Evolutionary conservation across 2,888 invertebrate species (phyloP).

Genomic region (Trypoxylon attenuatum): DNA sequence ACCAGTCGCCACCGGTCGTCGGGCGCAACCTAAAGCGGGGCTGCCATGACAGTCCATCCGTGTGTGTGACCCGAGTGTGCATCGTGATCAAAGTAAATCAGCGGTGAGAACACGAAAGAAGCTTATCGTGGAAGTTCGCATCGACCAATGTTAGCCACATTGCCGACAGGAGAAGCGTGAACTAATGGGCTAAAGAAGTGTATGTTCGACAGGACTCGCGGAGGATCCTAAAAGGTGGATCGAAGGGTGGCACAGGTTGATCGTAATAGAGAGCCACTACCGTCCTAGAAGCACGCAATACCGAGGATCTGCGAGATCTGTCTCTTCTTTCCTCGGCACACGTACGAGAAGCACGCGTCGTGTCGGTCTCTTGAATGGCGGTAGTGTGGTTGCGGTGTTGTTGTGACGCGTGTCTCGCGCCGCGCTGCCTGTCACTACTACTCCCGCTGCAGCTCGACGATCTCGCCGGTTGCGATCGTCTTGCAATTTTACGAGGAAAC

Average conservation of each 20-base stretch:
- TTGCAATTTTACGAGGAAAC: no score
- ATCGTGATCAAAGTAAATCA: slow-evolving; percentile 14
- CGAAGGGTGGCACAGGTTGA: neutral
- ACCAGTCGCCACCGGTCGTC: no score
- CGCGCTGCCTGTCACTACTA: slow-evolving; percentile 58
- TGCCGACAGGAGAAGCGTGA: slow-evolving; percentile 3
- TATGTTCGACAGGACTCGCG: neutral
- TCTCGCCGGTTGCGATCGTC: slow-evolving; percentile 9
- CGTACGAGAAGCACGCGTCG: slow-evolving; percentile 25
- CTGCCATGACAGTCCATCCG: slow-evolving; percentile 62
- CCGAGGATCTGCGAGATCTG: neutral
- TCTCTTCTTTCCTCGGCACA: slow-evolving; percentile 2
- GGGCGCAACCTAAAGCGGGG: slow-evolving; percentile 81
- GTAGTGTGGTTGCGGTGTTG: slow-evolving; percentile 50
- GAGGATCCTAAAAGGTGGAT: slow-evolving; percentile 2
- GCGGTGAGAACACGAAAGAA: slow-evolving; percentile 10
- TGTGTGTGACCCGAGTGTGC: slow-evolving; percentile 47
- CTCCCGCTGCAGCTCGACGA: slow-evolving; percentile 25
- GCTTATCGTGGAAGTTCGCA: slow-evolving; percentile 27
- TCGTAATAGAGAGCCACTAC: neutral
- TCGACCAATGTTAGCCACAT: slow-evolving; percentile 22
- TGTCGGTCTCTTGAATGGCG: slow-evolving; percentile 55
- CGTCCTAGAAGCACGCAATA: no score
- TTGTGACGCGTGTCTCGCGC: slow-evolving; percentile 61
- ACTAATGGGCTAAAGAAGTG: slow-evolving; percentile 16